Percentiles rank a stretch among this genome's conserved stretches.
Evolutionary conservation across 2,888 invertebrate species (phyloP).

Genomic region (Apantesis nais): DNA sequence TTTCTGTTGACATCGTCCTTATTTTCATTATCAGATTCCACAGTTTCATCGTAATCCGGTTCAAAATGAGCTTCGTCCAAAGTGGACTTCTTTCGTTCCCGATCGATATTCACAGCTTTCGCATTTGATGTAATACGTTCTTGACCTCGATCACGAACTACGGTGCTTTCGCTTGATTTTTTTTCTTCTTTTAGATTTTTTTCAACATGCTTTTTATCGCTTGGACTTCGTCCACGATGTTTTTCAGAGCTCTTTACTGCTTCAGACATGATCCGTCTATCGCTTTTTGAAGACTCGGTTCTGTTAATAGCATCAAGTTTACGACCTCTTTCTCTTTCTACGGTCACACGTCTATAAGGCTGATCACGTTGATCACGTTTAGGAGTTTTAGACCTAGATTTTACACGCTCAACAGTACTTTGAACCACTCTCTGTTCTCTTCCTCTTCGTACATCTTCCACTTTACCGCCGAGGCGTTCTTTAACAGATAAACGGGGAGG

Average conservation of each 20-base stretch:
- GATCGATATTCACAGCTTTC: conserved; percentile 58
- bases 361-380: conserved; percentile 77
- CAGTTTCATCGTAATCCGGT: conserved; percentile 89
- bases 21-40: conserved; percentile 87
- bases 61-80: conserved; percentile 91
- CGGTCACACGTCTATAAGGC: conserved; percentile 80
- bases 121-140: conserved; percentile 57
- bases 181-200: conserved; percentile 65
- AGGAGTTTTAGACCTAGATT: conserved; percentile 82
- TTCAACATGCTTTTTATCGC: conserved; percentile 60
- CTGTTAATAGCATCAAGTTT: conserved; percentile 65
- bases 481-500: conserved; percentile 90
- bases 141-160: conserved; percentile 42
- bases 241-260: conserved; percentile 60
- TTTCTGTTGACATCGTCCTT: conserved; percentile 83
- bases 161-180: conserved; percentile 41
- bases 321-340: conserved; percentile 75
- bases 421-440: conserved; percentile 84
- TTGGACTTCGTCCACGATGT: conserved; percentile 56
- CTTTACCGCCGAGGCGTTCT: conserved; percentile 91
- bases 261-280: conserved; percentile 61
- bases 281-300: conserved; percentile 60
- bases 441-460: conserved; percentile 85
- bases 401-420: conserved; percentile 84
- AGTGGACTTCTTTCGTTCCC: conserved; percentile 88